Evolutionary conservation across 2,888 invertebrate genomes (phyloP), one percentile per base, ranked within the genome.

Genomic region (Petrophora chlorosata): DNA sequence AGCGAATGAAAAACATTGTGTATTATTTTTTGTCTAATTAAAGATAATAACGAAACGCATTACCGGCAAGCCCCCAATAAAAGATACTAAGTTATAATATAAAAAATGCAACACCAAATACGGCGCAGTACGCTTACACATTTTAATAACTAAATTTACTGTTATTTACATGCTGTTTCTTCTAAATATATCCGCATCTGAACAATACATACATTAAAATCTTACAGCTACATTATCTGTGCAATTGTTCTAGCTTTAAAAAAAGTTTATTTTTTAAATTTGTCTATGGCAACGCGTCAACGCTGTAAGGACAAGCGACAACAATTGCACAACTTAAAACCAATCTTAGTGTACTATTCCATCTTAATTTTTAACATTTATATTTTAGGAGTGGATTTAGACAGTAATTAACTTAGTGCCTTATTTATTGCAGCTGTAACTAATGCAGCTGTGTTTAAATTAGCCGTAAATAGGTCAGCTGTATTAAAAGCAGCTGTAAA

Each of bases 101-200:
- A 83, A 81, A 38, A 85, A 85, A 84, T 73, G 78, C 77, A 71
- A 67, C 79, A 79, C 82, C 80, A 73, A 70, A 45, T 29, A 71
- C 67, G 79, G 79, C 75, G 78, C 60, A 7, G 61, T 68, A 61
- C 49, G 68, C 67, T 74, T 75, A 59, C 40, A 53, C 48, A 50
- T 51, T 55, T 49, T 41, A 26, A 22, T 56, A 59, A 50, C 54
- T 53, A 56, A 51, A 80, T 73, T 76, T 78, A 78, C 63, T 67
- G 71, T 82, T 88, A 88, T 87, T 85, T 88, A 89, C 89, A 88
- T 78, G 81, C 75, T 79, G 82, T 44, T 85, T 82, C 88, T 85
- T 85, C 88, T 86, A 86, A 88, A 90, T 89, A 90, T 89, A 88
- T 88, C 83, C 86, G 87, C 89, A 87, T 89, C 89, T 88, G 89